Evolutionary conservation across 2,113 vertebrate species (phyloP).

Genomic region (Rhynchopsitta pachyrhyncha): DNA sequence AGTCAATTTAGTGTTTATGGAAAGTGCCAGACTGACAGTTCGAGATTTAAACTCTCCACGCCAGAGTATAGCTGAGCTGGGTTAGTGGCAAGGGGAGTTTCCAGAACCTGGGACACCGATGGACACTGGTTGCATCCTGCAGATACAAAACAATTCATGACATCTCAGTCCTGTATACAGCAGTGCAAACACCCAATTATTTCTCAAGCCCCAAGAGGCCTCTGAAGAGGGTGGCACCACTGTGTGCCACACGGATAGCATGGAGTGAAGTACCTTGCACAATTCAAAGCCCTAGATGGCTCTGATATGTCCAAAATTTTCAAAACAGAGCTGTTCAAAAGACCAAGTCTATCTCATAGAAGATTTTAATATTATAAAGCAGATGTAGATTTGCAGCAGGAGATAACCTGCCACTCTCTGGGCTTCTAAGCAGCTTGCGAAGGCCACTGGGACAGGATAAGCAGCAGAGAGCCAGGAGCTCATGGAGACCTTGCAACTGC

Average conservation of each 20-base stretch:
- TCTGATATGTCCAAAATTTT: not conserved
- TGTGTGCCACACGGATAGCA: rapidly evolving
- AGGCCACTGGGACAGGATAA: not conserved
- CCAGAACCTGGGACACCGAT: not conserved
- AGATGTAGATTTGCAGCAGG: not conserved
- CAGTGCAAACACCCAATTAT: rapidly evolving
- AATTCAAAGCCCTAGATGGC: not conserved
- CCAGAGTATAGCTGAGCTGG: not conserved
- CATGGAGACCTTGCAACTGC: not conserved
- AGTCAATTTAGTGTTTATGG: conserved; percentile 58
- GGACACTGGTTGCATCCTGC: not conserved
- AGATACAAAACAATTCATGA: not conserved
- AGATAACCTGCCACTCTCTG: not conserved
- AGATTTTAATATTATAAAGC: not conserved
- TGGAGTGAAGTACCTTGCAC: not conserved
- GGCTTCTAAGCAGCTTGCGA: not conserved
- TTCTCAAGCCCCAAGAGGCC: not conserved
- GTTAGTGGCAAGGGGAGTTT: not conserved
- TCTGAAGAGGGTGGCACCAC: not conserved
- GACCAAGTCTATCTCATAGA: not conserved
- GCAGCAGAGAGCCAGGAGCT: not conserved
- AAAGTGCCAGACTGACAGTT: conserved; percentile 39
- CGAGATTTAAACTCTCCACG: conserved; percentile 1
- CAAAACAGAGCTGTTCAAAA: not conserved
- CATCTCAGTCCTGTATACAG: not conserved